Evolutionary conservation across 1,140 invertebrate species (phyloP).

Genomic region (Cyrtorhinus lividipennis): DNA sequence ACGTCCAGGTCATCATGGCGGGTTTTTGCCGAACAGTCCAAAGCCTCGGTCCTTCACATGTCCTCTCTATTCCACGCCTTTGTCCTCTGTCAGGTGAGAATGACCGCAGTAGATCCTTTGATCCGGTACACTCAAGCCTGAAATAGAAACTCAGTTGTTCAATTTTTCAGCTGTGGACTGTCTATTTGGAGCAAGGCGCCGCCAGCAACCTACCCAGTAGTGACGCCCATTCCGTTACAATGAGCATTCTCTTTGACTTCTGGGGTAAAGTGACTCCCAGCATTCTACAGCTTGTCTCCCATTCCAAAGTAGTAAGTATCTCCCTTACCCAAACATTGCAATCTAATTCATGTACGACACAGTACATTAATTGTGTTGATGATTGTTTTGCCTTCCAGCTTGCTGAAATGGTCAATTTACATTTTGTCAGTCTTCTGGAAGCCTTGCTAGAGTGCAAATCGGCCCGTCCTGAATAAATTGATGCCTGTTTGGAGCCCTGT

Average conservation of each 20-base stretch:
- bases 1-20: conserved; percentile 86
- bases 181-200: conserved; percentile 88
- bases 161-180: conserved; percentile 71
- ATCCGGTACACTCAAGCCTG: background rate
- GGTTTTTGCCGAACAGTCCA: conserved; percentile 84
- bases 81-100: conserved; percentile 54
- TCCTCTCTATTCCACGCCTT: conserved; percentile 73
- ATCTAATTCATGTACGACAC: background rate
- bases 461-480: conserved; percentile 71
- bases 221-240: conserved; percentile 53
- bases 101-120: background rate
- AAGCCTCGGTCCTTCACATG: conserved; percentile 75
- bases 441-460: conserved; percentile 90
- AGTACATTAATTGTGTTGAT: background rate
- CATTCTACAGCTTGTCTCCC: conserved; percentile 80
- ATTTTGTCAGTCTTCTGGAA: conserved; percentile 91
- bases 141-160: background rate
- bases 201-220: conserved; percentile 44
- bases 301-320: conserved; percentile 71
- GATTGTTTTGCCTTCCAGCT: conserved; percentile 41
- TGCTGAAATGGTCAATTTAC: conserved; percentile 93
- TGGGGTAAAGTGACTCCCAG: conserved; percentile 96
- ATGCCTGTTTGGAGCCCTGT: conserved; percentile 82
- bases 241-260: conserved; percentile 88
- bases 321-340: background rate